Evolutionary conservation across 2,888 invertebrate species (phyloP), one percentile per base, ranked within the genome.

Genomic region (Cheiracanthium punctorium): DNA sequence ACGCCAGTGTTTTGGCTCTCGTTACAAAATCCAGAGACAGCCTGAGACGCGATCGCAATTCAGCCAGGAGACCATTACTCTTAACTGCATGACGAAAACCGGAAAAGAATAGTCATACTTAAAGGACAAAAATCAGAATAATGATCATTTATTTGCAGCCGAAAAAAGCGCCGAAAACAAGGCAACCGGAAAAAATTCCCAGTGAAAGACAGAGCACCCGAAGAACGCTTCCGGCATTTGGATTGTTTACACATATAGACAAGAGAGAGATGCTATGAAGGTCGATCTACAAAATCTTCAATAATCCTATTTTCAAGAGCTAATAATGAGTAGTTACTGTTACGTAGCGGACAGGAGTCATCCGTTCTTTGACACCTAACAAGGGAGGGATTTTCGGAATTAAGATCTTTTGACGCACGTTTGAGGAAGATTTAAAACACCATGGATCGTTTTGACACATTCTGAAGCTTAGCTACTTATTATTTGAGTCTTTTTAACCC

Each of bases 51-150:
- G 24, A 24, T 12, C 24, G 58, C 4, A 20, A 58, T 24, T 24
- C 20, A 58, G 24, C 7, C 7, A 7, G 14, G 58, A n/a, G n/a
- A 12, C n/a, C 24, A 58, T 58, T 58, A 58, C 12, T 37, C 37
- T n/a, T 69, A 69, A 69, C 69, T 33, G 69, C 10, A 69, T 69
- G 37, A 69, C 69, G 24, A 69, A 69, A 33, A 33, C 69, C 32
- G 69, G 69, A 69, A 33, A 69, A 33, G 33, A 37, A 37, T 33
- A 37, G 24, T 24, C 33, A 33, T 8, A 37, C 69, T 69, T 30
- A 69, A 33, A 24, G 33, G 69, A 69, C 69, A 37, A 69, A 69
- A 69, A 33, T 69, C 33, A 69, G 69, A 69, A 69, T 69, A 33
- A 69, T 20, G 69, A 69, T 37, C 69, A 69, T 69, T 33, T 37